Percentiles rank a stretch among this genome's conserved stretches.
Conservation (phyloP, 2,113 vertebrate species). For the Vulpes vulpes region DNA sequence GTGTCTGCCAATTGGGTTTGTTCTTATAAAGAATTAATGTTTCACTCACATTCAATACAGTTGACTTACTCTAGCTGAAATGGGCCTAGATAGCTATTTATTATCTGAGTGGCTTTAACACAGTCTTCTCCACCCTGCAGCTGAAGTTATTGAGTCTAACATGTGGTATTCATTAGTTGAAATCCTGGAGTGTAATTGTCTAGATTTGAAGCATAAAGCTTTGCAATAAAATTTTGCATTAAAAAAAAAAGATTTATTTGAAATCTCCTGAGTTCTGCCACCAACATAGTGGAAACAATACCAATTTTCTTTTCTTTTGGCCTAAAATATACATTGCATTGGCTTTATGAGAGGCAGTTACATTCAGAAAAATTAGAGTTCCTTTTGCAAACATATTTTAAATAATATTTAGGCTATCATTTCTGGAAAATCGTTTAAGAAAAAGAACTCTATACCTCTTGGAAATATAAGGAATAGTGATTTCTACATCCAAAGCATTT, state of each 20-base stretch:
- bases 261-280: conserved; percentile 62
- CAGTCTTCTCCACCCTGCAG: conserved; percentile 51
- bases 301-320: conserved; percentile 66
- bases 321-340: conserved; percentile 67
- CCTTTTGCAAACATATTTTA: conserved; percentile 60
- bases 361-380: conserved; percentile 56
- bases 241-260: conserved; percentile 54
- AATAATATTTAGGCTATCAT: conserved; percentile 40
- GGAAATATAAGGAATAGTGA: background rate
- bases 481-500: background rate
- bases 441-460: conserved; percentile 31
- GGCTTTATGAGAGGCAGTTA: conserved; percentile 54
- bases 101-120: conserved; percentile 72
- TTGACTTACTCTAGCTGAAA: conserved; percentile 71
- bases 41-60: conserved; percentile 74
- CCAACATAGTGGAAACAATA: conserved; percentile 71
- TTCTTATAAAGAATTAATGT: conserved; percentile 73
- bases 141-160: conserved; percentile 73
- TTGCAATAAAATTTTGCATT: conserved; percentile 72
- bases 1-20: conserved; percentile 68
- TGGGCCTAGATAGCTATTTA: conserved; percentile 69
- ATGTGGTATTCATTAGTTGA: conserved; percentile 72
- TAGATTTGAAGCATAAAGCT: conserved; percentile 65
- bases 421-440: conserved; percentile 70
- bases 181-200: conserved; percentile 55